Conservation (phyloP, 2,888 invertebrate species). For the Plebejus melissa region DNA sequence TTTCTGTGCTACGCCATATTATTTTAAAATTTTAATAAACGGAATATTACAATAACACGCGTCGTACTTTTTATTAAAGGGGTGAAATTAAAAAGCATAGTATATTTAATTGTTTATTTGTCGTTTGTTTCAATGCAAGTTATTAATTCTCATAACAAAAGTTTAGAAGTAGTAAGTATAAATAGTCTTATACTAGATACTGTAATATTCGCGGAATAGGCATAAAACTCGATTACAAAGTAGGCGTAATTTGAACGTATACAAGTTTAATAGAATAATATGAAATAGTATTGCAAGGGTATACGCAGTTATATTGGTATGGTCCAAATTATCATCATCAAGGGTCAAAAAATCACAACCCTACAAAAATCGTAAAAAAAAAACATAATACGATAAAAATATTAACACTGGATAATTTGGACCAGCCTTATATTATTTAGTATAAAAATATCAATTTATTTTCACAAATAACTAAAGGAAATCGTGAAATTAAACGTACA, state of each 20-base stretch:
- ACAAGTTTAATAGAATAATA: conserved; percentile 41
- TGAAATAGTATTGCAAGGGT: conserved; percentile 49
- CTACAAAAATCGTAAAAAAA: neutral
- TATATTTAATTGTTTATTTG: conserved; percentile 70
- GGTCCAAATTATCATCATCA: conserved; percentile 38
- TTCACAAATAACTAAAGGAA: conserved; percentile 51
- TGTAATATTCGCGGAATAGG: conserved; percentile 61
- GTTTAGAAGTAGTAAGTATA: conserved; percentile 64
- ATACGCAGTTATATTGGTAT: conserved; percentile 49
- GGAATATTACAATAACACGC: too few relatives aligned
- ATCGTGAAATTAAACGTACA: conserved; percentile 57
- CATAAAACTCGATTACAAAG: conserved; percentile 55
- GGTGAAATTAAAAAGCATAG: conserved; percentile 19
- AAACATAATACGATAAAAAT: conserved; percentile 17
- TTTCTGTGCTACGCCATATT: too few relatives aligned
- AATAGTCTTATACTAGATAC: conserved; percentile 72
- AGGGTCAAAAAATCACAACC: neutral
- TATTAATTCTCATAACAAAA: conserved; percentile 78
- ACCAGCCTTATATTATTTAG: conserved; percentile 55
- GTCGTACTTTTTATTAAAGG: neutral
- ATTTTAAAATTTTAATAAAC: too few relatives aligned
- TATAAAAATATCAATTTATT: conserved; percentile 76
- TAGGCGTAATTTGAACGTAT: conserved; percentile 48
- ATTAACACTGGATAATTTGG: conserved; percentile 40
- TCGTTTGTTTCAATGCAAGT: conserved; percentile 76